Conservation (phyloP, 2,888 invertebrate species). For the Caenorhabditis auriculariae region DNA sequence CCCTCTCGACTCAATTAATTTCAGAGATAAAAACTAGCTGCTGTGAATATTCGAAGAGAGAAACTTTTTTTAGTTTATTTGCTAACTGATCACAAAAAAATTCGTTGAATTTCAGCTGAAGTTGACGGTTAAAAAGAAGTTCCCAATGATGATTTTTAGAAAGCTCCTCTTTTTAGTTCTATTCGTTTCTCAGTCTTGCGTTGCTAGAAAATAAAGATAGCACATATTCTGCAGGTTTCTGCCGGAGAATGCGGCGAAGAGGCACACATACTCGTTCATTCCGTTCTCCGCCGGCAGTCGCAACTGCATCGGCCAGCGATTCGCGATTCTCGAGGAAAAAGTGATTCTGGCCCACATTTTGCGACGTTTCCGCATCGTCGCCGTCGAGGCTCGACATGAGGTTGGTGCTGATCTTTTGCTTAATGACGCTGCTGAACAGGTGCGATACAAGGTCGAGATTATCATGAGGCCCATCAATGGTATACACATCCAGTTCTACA, state of each 20-base stretch:
- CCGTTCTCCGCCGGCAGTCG: conserved; percentile 68
- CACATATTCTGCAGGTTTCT: conserved; percentile 52
- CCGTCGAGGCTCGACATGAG: conserved; percentile 33
- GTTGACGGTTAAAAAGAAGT: background rate
- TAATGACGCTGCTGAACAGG: conserved; percentile 16
- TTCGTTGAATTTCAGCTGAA: too few relatives aligned
- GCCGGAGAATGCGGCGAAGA: conserved; percentile 60
- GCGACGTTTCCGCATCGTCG: conserved; percentile 62
- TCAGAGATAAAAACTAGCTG: too few relatives aligned
- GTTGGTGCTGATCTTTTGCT: conserved; percentile 15
- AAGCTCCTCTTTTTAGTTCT: background rate
- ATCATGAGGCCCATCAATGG: conserved; percentile 65
- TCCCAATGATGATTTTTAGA: background rate
- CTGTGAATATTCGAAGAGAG: too few relatives aligned
- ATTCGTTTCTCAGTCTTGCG: background rate
- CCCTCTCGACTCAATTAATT: too few relatives aligned
- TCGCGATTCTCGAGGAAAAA: conserved; percentile 66
- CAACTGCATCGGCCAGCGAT: conserved; percentile 67
- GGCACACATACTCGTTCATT: conserved; percentile 66
- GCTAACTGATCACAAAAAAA: background rate
- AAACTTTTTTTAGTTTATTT: background rate
- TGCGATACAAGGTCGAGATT: conserved; percentile 64
- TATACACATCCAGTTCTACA: conserved; percentile 60
- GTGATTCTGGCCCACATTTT: conserved; percentile 65
- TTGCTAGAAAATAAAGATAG: too few relatives aligned